A percentile compares a stretch with the other conserved stretches of the same genome.
Conservation (phyloP, 2,888 invertebrate species). For the Elysia crispata region DNA sequence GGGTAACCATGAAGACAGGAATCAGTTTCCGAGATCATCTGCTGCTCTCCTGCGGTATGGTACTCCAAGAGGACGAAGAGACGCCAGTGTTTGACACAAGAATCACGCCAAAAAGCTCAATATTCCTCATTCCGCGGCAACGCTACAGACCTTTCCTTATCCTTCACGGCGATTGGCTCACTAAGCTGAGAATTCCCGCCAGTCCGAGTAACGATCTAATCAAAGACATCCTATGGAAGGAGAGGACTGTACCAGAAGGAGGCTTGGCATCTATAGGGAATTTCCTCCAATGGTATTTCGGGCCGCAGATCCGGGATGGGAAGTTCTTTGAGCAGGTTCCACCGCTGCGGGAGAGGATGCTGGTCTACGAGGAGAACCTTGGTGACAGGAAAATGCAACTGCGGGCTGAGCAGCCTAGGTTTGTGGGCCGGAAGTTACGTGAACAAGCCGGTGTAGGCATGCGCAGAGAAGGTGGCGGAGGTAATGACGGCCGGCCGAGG, state of each 20-base stretch:
- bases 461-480: too few relatives aligned
- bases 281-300: constrained; percentile 67
- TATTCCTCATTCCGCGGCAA: constrained; percentile 59
- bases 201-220: constrained; percentile 59
- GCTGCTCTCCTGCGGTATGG: constrained; percentile 63
- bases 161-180: constrained; percentile 59
- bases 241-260: constrained; percentile 62
- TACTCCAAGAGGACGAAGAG: constrained; percentile 55
- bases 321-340: background rate
- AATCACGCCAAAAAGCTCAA: constrained; percentile 61
- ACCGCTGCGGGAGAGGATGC: constrained; percentile 33
- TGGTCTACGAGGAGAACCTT: constrained; percentile 35
- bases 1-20: constrained; percentile 66
- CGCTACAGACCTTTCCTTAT: constrained; percentile 60
- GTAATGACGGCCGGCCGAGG: too few relatives aligned
- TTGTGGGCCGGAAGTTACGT: too few relatives aligned
- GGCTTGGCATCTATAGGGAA: constrained; percentile 66
- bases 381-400: constrained; percentile 40
- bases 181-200: constrained; percentile 61
- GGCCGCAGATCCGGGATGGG: constrained; percentile 11
- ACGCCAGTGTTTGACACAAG: constrained; percentile 60
- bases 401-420: constrained; percentile 28
- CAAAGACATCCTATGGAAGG: constrained; percentile 62
- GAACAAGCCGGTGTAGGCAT: too few relatives aligned
- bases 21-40: constrained; percentile 59